Evolutionary conservation across 2,888 invertebrate genomes (phyloP).

Genomic region (Theodoxus fluviatilis): DNA sequence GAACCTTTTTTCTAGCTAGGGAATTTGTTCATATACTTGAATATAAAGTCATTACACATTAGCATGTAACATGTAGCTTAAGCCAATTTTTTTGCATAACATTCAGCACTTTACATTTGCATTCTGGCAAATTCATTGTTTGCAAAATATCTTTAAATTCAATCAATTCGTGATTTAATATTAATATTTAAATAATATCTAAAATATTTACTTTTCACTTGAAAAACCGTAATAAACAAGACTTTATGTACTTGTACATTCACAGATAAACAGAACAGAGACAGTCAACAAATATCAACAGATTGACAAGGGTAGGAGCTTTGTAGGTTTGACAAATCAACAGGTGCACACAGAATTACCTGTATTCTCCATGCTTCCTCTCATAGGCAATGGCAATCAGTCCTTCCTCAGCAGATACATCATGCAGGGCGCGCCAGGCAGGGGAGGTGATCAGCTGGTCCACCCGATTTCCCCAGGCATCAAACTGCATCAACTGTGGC

Average conservation of each 20-base stretch:
- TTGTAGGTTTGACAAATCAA: neutral
- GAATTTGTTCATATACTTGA: neutral
- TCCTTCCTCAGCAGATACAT: slow-evolving; percentile 70
- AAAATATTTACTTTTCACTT: no score
- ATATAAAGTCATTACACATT: no score
- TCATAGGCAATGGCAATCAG: slow-evolving; percentile 69
- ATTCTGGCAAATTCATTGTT: no score
- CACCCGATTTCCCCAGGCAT: slow-evolving; percentile 69
- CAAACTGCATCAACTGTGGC: slow-evolving; percentile 67
- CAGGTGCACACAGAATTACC: slow-evolving; percentile 42
- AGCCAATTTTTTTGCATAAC: no score
- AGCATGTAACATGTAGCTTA: no score
- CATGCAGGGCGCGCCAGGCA: slow-evolving; percentile 69
- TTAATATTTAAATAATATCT: no score
- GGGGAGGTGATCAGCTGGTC: slow-evolving; percentile 68
- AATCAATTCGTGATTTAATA: no score
- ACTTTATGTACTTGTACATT: no score
- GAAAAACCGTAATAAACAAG: neutral
- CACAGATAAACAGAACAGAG: no score
- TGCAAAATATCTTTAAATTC: no score
- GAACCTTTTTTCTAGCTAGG: neutral
- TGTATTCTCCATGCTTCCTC: slow-evolving; percentile 61
- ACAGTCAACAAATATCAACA: neutral
- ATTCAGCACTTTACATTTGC: neutral
- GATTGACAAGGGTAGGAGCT: neutral